Evolutionary conservation across 2,797 vertebrate genomes (phyloP).

Genomic region (Ataeniobius toweri): DNA sequence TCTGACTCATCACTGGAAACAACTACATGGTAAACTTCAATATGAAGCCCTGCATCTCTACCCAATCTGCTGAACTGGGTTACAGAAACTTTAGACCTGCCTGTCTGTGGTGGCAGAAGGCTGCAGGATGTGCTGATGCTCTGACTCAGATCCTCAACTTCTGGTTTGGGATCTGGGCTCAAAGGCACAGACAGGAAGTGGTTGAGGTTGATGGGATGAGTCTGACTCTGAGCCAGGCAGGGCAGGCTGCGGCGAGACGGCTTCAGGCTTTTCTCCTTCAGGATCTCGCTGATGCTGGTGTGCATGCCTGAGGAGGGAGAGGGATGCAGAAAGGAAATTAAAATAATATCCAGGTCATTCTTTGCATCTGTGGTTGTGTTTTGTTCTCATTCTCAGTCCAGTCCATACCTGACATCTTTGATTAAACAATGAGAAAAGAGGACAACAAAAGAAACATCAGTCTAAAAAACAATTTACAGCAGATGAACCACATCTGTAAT

Average conservation of each 20-base stretch:
- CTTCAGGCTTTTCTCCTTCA: conserved; percentile 91
- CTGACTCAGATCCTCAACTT: conserved; percentile 69
- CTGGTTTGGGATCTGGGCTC: conserved; percentile 75
- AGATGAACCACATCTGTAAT: background rate
- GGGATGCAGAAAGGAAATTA: conserved; percentile 1
- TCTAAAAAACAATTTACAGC: background rate
- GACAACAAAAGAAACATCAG: background rate
- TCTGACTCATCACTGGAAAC: background rate
- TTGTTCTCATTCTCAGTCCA: background rate
- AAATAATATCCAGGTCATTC: background rate
- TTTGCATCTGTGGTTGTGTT: background rate
- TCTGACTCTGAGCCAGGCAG: conserved; percentile 91
- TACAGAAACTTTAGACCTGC: conserved; percentile 54
- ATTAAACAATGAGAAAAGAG: background rate
- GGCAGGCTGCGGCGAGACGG: conserved; percentile 94
- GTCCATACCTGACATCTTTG: background rate
- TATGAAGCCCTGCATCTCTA: background rate
- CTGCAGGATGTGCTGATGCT: conserved; percentile 81
- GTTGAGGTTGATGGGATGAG: conserved; percentile 91
- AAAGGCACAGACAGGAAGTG: conserved; percentile 88
- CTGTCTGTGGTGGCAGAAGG: conserved; percentile 77
- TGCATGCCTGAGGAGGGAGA: conserved; percentile 87
- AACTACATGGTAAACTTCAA: background rate
- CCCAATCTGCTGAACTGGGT: background rate
- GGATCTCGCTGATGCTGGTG: conserved; percentile 94